Evolutionary conservation across 2,888 invertebrate genomes (phyloP), one percentile per base, ranked within the genome.

Genomic region (Argyresthia goedartella): DNA sequence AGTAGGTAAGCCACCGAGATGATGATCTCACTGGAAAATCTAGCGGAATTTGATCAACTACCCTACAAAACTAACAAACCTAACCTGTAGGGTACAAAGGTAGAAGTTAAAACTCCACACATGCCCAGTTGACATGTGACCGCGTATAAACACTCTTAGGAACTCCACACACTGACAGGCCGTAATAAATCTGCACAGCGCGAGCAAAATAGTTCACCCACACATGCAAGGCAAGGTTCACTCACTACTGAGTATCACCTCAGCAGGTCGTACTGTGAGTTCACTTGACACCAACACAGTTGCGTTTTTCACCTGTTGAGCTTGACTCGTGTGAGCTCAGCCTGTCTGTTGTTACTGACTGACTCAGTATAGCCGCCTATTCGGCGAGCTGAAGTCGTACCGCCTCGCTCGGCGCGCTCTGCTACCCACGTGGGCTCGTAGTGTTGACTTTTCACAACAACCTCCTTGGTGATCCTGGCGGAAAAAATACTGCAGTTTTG

Each of bases 271-370:
- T 61, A 69, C 65, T 71, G 71, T 33, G n/a, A 73, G 77, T 75
- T 70, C 71, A 71, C 62, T 67, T 73, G 76, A 70, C 77, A 70
- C 71, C 75, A 76, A 55, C 80, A 81, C 81, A 71, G 70, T 69
- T 71, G 75, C 77, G 73, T 81, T 81, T 47, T 81, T 81, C 85
- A 84, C 82, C 85, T 85, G 84, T 80, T 69, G 72, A 67, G 64
- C 63, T 64, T 25, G 59, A 59, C 63, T 68, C 74, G 25, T 70
- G 73, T 66, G 76, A 71, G 80, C 48, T 76, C 73, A 54, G 54
- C 35, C n/a, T n/a, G 52, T 44, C 57, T 56, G 64, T 49, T 58
- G 81, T 81, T 74, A 74, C 64, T 72, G 71, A 66, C 63, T 68
- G 72, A 76, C 73, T 84, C 85, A 84, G 85, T 84, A 79, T 76